A percentile compares a stretch with the other conserved stretches of the same genome.
Evolutionary conservation across 2,888 invertebrate genomes (phyloP).

Genomic region (Scaptomyza tumidula): DNA sequence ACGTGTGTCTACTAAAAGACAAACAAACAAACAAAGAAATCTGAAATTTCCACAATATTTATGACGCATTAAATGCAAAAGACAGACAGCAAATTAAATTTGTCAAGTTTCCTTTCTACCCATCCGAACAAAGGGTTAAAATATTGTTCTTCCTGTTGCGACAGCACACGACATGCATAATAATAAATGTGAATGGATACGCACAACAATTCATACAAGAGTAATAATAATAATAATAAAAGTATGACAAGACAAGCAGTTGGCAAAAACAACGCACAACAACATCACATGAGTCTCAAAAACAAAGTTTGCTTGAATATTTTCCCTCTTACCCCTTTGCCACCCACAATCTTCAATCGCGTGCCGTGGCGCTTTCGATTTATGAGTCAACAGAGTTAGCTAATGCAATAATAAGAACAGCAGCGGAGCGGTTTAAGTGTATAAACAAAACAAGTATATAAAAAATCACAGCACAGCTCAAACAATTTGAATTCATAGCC

Average conservation of each 20-base stretch:
- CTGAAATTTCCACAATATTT: no score
- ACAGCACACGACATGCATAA: constrained; percentile 68
- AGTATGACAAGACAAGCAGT: constrained; percentile 35
- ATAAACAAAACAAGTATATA: neutral
- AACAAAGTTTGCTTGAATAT: neutral
- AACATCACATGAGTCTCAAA: neutral
- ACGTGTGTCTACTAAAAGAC: neutral
- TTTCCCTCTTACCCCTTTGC: neutral
- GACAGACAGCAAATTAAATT: constrained; percentile 6
- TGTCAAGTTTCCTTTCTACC: neutral
- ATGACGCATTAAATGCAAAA: constrained; percentile 46
- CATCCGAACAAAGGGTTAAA: constrained; percentile 42
- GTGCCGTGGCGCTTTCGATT: constrained; percentile 15
- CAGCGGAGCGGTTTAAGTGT: constrained; percentile 13
- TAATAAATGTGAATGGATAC: constrained; percentile 54
- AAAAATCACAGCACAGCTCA: constrained; percentile 3
- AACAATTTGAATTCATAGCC: constrained; percentile 13
- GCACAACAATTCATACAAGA: constrained; percentile 16
- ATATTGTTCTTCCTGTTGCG: constrained; percentile 48
- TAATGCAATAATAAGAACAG: constrained; percentile 36
- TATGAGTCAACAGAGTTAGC: constrained; percentile 8
- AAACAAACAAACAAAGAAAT: neutral
- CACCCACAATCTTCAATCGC: neutral
- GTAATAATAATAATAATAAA: constrained; percentile 42
- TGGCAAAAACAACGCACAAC: constrained; percentile 30